Conservation (phyloP, 2,113 vertebrate species). For the Pachyramphus minor region DNA sequence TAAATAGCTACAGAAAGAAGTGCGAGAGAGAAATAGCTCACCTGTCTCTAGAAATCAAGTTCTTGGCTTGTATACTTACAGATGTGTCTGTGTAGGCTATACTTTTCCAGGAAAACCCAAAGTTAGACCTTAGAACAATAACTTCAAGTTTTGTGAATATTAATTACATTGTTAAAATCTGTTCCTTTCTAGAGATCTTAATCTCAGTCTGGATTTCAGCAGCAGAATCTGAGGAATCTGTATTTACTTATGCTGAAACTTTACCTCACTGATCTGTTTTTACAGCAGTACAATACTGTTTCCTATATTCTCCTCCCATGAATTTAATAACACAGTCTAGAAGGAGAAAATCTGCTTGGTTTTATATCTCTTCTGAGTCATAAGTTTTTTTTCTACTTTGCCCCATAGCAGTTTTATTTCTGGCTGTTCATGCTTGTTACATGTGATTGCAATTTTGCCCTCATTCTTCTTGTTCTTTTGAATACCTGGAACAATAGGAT, state of each 20-base stretch:
- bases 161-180: not conserved
- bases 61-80: not conserved
- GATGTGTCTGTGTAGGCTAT: not conserved
- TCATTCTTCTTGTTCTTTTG: not conserved
- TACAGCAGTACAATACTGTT: not conserved
- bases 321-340: not conserved
- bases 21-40: not conserved
- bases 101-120: not conserved
- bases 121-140: not conserved
- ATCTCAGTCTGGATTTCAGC: not conserved
- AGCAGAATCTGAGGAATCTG: not conserved
- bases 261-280: not conserved
- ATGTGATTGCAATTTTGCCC: not conserved
- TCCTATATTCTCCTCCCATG: fast-evolving
- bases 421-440: not conserved
- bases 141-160: not conserved
- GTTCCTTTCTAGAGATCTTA: not conserved
- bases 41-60: not conserved
- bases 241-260: not conserved
- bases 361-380: not conserved
- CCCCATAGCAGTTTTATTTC: not conserved
- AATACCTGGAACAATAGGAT: not conserved
- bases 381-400: not conserved
- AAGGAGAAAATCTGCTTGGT: not conserved
- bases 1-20: not conserved